Evolutionary conservation across 2,113 vertebrate species (phyloP).

Genomic region (Crotalus tigris): DNA sequence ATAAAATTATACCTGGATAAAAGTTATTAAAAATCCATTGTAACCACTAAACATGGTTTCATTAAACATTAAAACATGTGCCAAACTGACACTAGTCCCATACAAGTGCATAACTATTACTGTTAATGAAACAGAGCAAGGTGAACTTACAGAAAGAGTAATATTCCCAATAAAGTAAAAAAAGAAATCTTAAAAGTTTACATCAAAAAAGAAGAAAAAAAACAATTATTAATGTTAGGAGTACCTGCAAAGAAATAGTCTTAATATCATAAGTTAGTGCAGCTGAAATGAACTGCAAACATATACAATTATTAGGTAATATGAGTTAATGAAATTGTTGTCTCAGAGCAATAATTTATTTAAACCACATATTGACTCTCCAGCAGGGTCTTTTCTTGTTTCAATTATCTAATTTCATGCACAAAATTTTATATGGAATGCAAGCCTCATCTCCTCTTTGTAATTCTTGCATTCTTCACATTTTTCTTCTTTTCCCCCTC

Average conservation of each 20-base stretch:
- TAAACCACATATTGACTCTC: background rate
- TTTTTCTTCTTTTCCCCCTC: background rate
- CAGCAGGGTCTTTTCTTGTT: background rate
- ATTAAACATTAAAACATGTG: background rate
- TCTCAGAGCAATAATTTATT: background rate
- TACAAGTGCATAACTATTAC: background rate
- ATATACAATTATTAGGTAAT: background rate
- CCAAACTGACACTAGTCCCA: background rate
- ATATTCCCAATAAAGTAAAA: background rate
- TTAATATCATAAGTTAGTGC: background rate
- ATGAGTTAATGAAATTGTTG: background rate
- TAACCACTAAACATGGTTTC: background rate
- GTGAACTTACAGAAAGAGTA: background rate
- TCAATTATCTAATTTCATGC: background rate
- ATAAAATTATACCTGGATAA: background rate
- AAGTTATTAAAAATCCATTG: background rate
- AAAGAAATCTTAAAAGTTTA: background rate
- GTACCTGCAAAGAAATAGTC: background rate
- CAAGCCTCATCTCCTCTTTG: background rate
- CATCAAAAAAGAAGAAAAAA: background rate
- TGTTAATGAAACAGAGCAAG: background rate
- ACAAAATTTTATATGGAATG: background rate
- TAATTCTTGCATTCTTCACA: background rate
- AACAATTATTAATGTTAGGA: background rate
- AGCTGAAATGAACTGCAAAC: background rate